A percentile compares a stretch with the other conserved stretches of the same genome.
phyloP scores from a whole-genome alignment of 2,113 vertebrate genomes.

The Pteropus alecto region DNA sequence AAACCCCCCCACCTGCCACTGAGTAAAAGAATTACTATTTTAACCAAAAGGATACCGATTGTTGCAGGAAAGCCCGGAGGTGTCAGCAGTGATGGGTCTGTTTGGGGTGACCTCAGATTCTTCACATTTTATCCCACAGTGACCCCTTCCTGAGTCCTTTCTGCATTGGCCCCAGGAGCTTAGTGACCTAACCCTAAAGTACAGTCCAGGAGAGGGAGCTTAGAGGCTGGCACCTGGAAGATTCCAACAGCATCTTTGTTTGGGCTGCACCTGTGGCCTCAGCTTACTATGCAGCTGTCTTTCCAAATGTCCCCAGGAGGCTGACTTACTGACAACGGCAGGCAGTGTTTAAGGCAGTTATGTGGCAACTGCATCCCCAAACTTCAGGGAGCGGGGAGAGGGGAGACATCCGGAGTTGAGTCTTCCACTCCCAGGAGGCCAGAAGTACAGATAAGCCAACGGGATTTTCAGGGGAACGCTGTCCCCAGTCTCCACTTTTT shows the following conservation, averaged over 20 bases:
- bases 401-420: accelerated
- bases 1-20: background rate
- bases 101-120: background rate
- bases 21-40: background rate
- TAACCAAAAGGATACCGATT: background rate
- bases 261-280: background rate
- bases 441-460: no score
- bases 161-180: background rate
- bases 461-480: background rate
- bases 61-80: background rate
- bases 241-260: background rate
- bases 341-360: background rate
- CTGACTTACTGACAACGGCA: accelerated
- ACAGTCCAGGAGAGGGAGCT: background rate
- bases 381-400: background rate
- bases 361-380: background rate
- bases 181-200: background rate
- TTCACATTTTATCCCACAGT: accelerated
- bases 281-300: background rate
- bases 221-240: background rate
- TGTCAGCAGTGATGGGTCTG: background rate
- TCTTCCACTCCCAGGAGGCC: background rate
- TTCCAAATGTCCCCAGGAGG: background rate
- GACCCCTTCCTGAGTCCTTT: background rate
- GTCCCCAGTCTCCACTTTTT: background rate